These are phyloP conservation scores for Orthonychiurus folsomi DNA, from an alignment of 2,888 invertebrate species.

Conservation along the genomic window DNA sequence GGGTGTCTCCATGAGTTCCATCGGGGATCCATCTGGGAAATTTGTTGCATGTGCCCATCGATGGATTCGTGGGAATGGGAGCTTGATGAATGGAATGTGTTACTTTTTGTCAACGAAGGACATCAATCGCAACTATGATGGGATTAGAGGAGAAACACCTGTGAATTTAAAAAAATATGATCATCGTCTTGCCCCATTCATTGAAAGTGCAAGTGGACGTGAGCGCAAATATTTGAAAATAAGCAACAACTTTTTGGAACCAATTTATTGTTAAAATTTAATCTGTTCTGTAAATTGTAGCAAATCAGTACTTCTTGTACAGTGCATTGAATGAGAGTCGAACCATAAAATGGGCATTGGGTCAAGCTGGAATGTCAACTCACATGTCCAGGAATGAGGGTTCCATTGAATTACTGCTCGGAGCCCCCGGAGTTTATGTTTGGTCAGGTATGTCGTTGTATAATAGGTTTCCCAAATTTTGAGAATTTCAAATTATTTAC, in stretches of 20 bases:
- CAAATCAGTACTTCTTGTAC: slow-evolving; percentile 2
- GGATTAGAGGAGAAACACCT: neutral
- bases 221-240: neutral
- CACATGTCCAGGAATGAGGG: neutral
- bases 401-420: neutral
- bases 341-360: neutral
- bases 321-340: neutral
- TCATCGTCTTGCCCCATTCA: neutral
- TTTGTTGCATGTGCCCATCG: slow-evolving; percentile 3
- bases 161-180: neutral
- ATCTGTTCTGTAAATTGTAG: neutral
- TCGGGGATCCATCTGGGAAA: neutral
- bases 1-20: neutral
- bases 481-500: neutral
- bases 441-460: neutral
- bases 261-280: neutral
- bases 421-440: neutral
- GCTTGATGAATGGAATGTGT: slow-evolving; percentile 2
- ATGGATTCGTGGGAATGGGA: neutral
- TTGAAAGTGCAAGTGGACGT: neutral
- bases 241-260: too few relatives aligned
- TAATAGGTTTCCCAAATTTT: neutral
- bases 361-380: slow-evolving; percentile 4
- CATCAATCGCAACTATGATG: neutral
- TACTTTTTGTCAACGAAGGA: neutral